These are phyloP conservation scores for Pomatorhinus ruficollis DNA, from an alignment of 2,113 vertebrate species.

Conservation along the genomic window DNA sequence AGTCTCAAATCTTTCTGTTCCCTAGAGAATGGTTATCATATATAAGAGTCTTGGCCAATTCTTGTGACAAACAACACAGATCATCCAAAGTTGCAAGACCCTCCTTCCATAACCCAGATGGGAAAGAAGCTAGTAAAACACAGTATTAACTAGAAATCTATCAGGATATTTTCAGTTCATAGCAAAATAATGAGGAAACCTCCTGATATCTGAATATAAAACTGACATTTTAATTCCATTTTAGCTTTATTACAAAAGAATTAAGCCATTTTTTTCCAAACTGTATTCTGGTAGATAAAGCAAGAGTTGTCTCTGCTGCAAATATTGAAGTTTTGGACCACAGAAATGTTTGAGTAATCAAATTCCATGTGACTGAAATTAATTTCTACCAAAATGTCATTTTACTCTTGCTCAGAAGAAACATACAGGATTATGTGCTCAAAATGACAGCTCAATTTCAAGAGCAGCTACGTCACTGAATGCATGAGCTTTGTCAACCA, in stretches of 20 bases:
- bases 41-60: not conserved
- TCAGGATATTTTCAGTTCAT: not conserved
- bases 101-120: not conserved
- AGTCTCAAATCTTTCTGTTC: not conserved
- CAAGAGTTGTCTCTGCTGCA: not conserved
- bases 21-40: not conserved
- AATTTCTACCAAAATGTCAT: not conserved
- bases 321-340: not conserved
- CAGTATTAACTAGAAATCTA: not conserved
- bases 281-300: not conserved
- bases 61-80: not conserved
- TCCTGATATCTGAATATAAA: not conserved
- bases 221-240: not conserved
- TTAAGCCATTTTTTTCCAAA: not conserved
- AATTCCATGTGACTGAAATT: not conserved
- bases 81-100: not conserved
- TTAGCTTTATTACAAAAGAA: not conserved
- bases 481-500: not conserved
- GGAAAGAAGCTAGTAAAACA: not conserved
- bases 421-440: not conserved
- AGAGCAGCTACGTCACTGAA: not conserved
- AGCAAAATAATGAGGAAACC: not conserved
- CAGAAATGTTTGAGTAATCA: fast-evolving
- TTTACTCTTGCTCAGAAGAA: not conserved
- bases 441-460: not conserved